Base-by-base conservation (phyloP, 2,113 vertebrate species). In the Hemiprocne comata region DNA sequence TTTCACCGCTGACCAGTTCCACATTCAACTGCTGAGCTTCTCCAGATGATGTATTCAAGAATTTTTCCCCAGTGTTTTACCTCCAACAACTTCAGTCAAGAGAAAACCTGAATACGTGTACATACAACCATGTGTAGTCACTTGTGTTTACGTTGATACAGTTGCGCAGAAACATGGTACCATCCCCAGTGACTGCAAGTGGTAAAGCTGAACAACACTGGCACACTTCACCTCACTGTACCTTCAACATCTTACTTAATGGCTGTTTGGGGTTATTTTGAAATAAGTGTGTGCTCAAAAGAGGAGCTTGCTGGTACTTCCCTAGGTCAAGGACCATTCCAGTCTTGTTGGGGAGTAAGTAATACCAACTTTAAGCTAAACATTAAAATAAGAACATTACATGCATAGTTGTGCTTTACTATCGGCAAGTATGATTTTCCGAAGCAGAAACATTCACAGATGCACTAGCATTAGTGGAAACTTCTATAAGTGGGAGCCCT, bases 361-460 rank as follows among this genome's bases (percentile, higher is more conserved):
- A 97, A 70, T 77, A 97, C 74, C 72, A 92, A 58, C 81, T 97
- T 97, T 34, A 96, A 96, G 40, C 85, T 95, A 92, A 96, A 97
- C 79, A 97, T 87, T 93, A 96, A 96, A 97, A 93, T 87, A 97
- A 96, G 90, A 95, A 97, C 92, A 97, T 89, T 42, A 95, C 97
- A 98, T 97, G 97, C 98, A 97, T 71, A 94, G 57, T 55, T 97
- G 90, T 89, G 93, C 85, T 96, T 97, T 89, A 94, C 72, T 76
- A 73, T 91, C 86, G 38, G 0, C 96, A 97, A 96, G 66, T 93
- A 97, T 50, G 38, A 91, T 89, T 91, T 97, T 94, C 91, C 95
- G 96, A 86, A 97, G 73, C 96, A 95, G 84, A 54, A 96, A 97
- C 97, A 98, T 94, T 97, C 97, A 97, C 81, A 97, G 93, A 96